phyloP scores from a whole-genome alignment of 1,140 invertebrate genomes.

The Pseudomyrmex sp. region DNA sequence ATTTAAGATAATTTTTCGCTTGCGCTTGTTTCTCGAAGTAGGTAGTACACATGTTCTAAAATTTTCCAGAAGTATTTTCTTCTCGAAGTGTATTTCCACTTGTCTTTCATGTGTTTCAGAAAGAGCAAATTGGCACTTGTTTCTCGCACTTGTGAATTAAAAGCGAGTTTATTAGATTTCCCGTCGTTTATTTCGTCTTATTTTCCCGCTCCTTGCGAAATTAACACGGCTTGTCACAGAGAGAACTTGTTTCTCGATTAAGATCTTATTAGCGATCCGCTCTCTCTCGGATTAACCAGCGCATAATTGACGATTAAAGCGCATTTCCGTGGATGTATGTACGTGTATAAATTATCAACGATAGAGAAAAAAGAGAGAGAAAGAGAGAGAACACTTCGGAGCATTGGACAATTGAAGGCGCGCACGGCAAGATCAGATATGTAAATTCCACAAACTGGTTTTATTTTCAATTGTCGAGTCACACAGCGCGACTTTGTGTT shows the following conservation, averaged over 20 bases:
- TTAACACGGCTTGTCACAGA: constrained; percentile 16
- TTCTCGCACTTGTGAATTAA: constrained; percentile 12
- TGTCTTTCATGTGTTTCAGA: background rate
- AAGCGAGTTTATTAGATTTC: background rate
- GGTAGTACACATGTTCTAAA: no score
- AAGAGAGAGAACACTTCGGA: background rate
- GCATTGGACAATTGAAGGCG: background rate
- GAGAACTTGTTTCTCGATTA: constrained; percentile 23
- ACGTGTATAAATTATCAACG: background rate
- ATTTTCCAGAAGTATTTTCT: no score
- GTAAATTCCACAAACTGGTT: constrained; percentile 43
- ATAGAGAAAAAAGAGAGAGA: background rate
- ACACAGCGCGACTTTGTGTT: constrained; percentile 5
- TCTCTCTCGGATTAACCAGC: background rate
- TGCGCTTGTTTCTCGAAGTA: no score
- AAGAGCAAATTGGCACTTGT: background rate
- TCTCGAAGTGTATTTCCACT: no score
- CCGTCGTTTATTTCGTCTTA: background rate
- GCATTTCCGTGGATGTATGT: constrained; percentile 24
- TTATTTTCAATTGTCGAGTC: constrained; percentile 45
- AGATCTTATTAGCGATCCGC: background rate
- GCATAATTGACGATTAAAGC: constrained; percentile 32
- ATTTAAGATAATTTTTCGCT: no score
- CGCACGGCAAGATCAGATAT: constrained; percentile 9
- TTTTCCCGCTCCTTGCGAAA: background rate